Conservation (phyloP, 2,113 vertebrate species). For the Pterocles orientalis region DNA sequence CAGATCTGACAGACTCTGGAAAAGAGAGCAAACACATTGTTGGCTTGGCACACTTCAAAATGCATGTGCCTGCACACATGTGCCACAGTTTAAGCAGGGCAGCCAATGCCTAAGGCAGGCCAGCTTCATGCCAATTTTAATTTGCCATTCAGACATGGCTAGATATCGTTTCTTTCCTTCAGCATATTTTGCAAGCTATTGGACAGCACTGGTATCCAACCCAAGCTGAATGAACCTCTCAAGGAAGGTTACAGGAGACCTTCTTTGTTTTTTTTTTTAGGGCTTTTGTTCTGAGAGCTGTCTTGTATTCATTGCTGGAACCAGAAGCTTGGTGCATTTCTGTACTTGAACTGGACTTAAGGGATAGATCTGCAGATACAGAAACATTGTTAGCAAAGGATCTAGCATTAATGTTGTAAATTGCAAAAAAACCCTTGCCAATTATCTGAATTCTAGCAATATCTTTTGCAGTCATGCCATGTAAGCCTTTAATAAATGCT, state of each 20-base stretch:
- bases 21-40: neutral
- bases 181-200: neutral
- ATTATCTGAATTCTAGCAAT: neutral
- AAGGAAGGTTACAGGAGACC: neutral
- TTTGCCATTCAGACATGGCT: constrained; percentile 16
- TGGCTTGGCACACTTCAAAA: neutral
- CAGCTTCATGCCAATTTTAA: constrained; percentile 16
- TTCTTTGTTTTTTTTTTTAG: neutral
- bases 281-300: neutral
- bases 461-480: neutral
- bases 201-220: neutral
- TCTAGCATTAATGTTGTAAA: neutral
- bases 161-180: constrained; percentile 2
- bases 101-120: constrained; percentile 19
- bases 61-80: constrained; percentile 5
- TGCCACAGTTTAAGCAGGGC: neutral
- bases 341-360: neutral
- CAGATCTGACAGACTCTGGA: neutral
- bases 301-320: neutral
- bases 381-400: neutral
- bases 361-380: neutral
- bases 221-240: neutral
- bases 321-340: neutral
- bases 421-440: neutral
- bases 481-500: neutral